A percentile compares a stretch with the other conserved stretches of the same genome.
Evolutionary conservation across 2,888 invertebrate species (phyloP).

Genomic region (Trichogramma evanescens): DNA sequence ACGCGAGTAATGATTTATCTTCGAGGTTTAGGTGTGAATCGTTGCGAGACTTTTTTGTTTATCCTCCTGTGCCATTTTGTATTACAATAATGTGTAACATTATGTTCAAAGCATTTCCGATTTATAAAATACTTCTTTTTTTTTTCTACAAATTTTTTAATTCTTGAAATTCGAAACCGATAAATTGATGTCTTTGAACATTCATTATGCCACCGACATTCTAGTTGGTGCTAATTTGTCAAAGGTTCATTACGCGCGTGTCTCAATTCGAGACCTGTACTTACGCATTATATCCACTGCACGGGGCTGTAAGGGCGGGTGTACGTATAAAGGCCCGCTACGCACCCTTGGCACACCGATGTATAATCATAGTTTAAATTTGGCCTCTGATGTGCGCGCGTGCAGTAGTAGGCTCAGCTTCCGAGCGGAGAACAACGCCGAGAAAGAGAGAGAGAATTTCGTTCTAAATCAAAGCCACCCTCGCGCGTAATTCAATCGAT

Average conservation of each 20-base stretch:
- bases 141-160: too few species aligned
- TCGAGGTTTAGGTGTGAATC: not conserved
- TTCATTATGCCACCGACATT: slow-evolving; percentile 30
- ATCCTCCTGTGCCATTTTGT: too few species aligned
- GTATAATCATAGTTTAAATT: slow-evolving; percentile 48
- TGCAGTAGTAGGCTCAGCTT: slow-evolving; percentile 39
- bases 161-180: too few species aligned
- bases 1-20: slow-evolving; percentile 5
- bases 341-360: slow-evolving; percentile 31
- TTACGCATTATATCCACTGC: too few species aligned
- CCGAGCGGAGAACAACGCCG: not conserved
- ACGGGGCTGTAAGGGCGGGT: not conserved
- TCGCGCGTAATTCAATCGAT: too few species aligned
- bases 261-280: slow-evolving; percentile 3
- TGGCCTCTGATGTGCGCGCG: slow-evolving; percentile 30
- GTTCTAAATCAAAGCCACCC: not conserved
- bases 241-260: slow-evolving; percentile 43
- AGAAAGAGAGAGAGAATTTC: slow-evolving; percentile 25
- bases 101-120: too few species aligned
- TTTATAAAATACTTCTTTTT: too few species aligned
- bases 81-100: too few species aligned
- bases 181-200: too few species aligned
- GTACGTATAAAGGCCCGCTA: slow-evolving; percentile 35
- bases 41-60: too few species aligned
- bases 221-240: slow-evolving; percentile 44